Percentiles rank a stretch among this genome's conserved stretches.
Evolutionary conservation across 2,113 vertebrate genomes (phyloP).

Genomic region (Ictidomys tridecemlineatus): DNA sequence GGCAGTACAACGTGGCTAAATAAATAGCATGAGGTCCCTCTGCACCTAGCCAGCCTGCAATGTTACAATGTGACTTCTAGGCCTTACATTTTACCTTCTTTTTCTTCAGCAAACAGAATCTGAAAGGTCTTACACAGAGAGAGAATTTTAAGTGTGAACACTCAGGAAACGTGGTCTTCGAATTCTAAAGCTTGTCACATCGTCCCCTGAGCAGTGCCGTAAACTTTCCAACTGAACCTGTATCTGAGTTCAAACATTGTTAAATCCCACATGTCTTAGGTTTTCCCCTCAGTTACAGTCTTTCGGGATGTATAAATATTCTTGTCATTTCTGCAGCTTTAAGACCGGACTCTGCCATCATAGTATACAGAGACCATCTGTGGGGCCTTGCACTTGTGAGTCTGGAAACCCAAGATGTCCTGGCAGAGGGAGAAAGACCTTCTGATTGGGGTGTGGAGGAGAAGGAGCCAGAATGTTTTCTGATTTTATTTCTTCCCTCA

Average conservation of each 20-base stretch:
- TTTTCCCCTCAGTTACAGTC: background rate
- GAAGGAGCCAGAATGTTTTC: background rate
- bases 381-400: no score
- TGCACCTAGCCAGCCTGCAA: conserved; percentile 17
- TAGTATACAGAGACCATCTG: background rate
- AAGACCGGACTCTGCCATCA: background rate
- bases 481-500: background rate
- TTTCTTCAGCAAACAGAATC: conserved; percentile 62
- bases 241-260: background rate
- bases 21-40: conserved; percentile 54
- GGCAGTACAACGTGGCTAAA: conserved; percentile 48
- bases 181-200: conserved; percentile 9
- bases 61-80: conserved; percentile 54
- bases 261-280: background rate
- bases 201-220: conserved; percentile 15
- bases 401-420: background rate
- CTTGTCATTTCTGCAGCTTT: background rate
- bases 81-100: conserved; percentile 46
- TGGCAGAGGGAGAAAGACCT: background rate
- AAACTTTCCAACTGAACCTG: conserved; percentile 45
- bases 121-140: conserved; percentile 69
- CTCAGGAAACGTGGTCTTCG: background rate
- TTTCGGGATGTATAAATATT: background rate
- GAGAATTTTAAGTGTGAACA: conserved; percentile 69
- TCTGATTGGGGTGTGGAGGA: background rate